Evolutionary conservation across 2,113 vertebrate species (phyloP), one percentile per base, ranked within the genome.

Genomic region (Oophaga pumilio): DNA sequence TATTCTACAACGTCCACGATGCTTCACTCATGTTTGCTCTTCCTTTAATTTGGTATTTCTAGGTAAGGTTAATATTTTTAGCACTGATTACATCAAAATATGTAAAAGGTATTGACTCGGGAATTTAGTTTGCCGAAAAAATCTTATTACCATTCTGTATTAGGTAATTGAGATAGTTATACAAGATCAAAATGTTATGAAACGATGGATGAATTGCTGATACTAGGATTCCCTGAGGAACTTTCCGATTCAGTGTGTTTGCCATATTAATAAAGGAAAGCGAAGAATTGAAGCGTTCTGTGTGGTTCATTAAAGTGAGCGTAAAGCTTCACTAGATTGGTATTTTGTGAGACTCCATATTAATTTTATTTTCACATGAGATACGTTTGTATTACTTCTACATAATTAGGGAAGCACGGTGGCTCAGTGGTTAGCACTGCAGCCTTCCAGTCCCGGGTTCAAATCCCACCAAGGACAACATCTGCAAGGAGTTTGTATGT

Each of bases 171-270:
- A 76, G 86, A 87, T 82, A 82, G 78, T 82, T 82, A 76, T 52
- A 18, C 66, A 59, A 64, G 78, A 87, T 87, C 56, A 82, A 87
- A 82, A 62, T 87, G 86, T 87, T 87, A 82, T 87, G 57, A 87
- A 82, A 82, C 52, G 28, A 87, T 82, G 56, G 57, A 74, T 18
- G 59, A 74, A 76, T 81, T 49, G 28, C 79, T 57, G 74, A 43
- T 52, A 74, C 26, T 43, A 0, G 69, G 26, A 81, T 87, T 82
- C 77, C 77, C 77, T 60, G 17, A 24, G 85, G 64, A 87, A 81
- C 22, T 59, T 87, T 50, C n/a, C 22, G 20, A 81, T 59, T 81
- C 85, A 81, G 22, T 62, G 24, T 56, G 57, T 77, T 85, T 76
- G 26, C 73, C 43, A 59, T 87, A 81, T 81, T 87, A 80, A 87